These are phyloP conservation scores for Bufo gargarizans DNA, from an alignment of 2,113 vertebrate genomes.

Conservation along the genomic window DNA sequence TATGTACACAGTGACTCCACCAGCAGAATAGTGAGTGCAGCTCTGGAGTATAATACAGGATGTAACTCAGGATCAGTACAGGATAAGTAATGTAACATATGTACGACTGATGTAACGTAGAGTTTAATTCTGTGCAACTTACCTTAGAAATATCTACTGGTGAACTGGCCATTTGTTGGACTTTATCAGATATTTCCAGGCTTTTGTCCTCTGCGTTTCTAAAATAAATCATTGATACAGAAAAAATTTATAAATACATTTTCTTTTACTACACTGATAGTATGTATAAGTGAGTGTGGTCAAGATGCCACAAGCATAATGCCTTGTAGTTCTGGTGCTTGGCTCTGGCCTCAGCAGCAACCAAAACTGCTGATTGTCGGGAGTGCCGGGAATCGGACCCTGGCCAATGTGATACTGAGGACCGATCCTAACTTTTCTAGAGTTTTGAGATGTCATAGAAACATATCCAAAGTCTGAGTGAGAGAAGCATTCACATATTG, in stretches of 20 bases:
- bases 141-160: slow-evolving; percentile 18
- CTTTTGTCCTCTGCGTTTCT: background rate
- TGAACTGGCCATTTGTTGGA: background rate
- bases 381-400: too few species aligned
- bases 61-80: slow-evolving; percentile 8
- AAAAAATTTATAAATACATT: background rate
- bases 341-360: too few species aligned
- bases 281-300: background rate
- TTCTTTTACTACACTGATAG: background rate
- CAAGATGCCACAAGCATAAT: too few species aligned
- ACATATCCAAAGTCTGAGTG: too few species aligned
- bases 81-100: background rate
- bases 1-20: background rate
- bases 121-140: background rate
- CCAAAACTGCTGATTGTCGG: too few species aligned
- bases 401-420: too few species aligned
- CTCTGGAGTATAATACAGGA: background rate
- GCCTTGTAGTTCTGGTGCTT: too few species aligned
- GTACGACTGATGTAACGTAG: background rate
- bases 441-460: too few species aligned
- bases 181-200: background rate
- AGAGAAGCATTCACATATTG: too few species aligned
- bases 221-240: background rate
- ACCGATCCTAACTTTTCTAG: too few species aligned
- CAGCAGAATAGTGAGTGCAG: background rate